These are phyloP conservation scores for Helogale parvula DNA, from an alignment of 2,113 vertebrate genomes.

Conservation along the genomic window DNA sequence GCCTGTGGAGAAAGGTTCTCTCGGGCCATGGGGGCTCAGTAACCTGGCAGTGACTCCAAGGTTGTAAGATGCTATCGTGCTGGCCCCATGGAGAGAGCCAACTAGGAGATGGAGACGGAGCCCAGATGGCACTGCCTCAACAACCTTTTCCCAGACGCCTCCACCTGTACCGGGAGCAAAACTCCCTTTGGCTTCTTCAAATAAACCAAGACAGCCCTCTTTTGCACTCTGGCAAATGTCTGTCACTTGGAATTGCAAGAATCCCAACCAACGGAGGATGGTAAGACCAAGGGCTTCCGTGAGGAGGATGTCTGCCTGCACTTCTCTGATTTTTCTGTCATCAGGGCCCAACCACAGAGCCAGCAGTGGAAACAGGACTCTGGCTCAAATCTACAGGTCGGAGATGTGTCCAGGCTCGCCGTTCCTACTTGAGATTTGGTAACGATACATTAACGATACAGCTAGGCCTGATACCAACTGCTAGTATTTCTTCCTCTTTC, in stretches of 20 bases:
- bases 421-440: background rate
- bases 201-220: background rate
- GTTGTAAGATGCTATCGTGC: background rate
- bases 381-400: background rate
- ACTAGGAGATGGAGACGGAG: background rate
- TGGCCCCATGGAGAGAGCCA: background rate
- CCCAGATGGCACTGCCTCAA: background rate
- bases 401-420: background rate
- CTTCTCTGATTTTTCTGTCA: background rate
- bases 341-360: background rate
- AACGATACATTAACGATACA: background rate
- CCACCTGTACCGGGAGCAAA: background rate
- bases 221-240: background rate
- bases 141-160: background rate
- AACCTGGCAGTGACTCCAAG: no score
- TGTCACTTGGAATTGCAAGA: background rate
- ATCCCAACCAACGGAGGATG: background rate
- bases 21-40: background rate
- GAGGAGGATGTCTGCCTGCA: background rate
- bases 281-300: background rate
- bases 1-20: background rate
- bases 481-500: slow-evolving; percentile 92
- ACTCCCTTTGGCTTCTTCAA: background rate
- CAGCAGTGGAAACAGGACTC: background rate
- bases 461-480: slow-evolving; percentile 81